Evolutionary conservation across 2,888 invertebrate genomes (phyloP).

Genomic region (Clunio marinus): DNA sequence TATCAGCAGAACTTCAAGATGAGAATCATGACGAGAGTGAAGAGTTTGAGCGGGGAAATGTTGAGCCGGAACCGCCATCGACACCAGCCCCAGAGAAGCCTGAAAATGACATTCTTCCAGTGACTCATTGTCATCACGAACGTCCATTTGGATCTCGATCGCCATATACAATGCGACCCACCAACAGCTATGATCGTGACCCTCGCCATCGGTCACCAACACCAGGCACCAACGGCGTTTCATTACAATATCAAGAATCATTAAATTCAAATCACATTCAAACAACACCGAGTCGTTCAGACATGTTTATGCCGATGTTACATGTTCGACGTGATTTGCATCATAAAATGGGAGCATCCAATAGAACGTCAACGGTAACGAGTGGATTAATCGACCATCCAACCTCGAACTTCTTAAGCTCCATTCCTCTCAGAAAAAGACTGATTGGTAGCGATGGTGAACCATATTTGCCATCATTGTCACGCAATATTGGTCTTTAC

Average conservation of each 20-base stretch:
- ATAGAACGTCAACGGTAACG: slow-evolving; percentile 42
- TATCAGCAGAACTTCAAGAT: slow-evolving; percentile 39
- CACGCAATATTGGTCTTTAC: slow-evolving; percentile 29
- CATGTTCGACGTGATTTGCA: slow-evolving; percentile 75
- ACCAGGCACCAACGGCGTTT: slow-evolving; percentile 46
- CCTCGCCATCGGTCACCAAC: slow-evolving; percentile 54
- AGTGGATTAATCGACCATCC: slow-evolving; percentile 46
- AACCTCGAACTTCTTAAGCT: slow-evolving; percentile 50
- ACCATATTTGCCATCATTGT: slow-evolving; percentile 42
- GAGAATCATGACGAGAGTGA: slow-evolving; percentile 41
- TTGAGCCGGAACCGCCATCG: slow-evolving; percentile 45
- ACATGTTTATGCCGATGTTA: slow-evolving; percentile 57
- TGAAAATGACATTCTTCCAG: slow-evolving; percentile 49
- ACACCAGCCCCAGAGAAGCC: slow-evolving; percentile 45
- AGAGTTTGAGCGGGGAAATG: slow-evolving; percentile 39
- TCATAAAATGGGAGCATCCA: slow-evolving; percentile 50
- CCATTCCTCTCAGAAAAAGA: slow-evolving; percentile 50
- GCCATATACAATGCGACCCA: slow-evolving; percentile 72
- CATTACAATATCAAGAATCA: slow-evolving; percentile 36
- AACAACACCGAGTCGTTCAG: slow-evolving; percentile 44
- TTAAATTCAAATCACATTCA: slow-evolving; percentile 42
- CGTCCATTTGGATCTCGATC: slow-evolving; percentile 57
- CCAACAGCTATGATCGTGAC: slow-evolving; percentile 54
- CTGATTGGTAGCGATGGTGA: slow-evolving; percentile 46
- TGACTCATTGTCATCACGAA: slow-evolving; percentile 66